These are phyloP conservation scores for Episyrphus balteatus DNA, from an alignment of 1,140 invertebrate species.

Conservation along the genomic window DNA sequence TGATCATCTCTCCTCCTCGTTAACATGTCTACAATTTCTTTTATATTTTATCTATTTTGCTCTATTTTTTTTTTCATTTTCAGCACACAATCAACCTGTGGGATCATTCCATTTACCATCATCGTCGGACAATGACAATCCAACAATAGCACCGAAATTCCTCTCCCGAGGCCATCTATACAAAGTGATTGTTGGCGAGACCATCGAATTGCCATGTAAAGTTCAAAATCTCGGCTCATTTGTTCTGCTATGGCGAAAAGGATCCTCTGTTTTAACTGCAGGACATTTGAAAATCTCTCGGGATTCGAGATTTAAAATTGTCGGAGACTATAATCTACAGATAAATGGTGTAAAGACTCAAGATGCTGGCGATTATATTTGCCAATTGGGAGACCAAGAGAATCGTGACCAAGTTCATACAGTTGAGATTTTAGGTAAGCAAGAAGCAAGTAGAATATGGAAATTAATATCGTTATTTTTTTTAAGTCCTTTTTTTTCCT, in stretches of 20 bases:
- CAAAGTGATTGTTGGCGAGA: slow-evolving; percentile 62
- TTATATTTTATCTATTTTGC: too few relatives aligned
- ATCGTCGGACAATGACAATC: slow-evolving; percentile 17
- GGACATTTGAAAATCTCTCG: slow-evolving; percentile 49
- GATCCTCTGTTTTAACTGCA: slow-evolving; percentile 47
- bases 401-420: slow-evolving; percentile 42
- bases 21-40: too few relatives aligned
- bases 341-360: slow-evolving; percentile 46
- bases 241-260: slow-evolving; percentile 50
- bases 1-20: too few relatives aligned
- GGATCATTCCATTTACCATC: too few relatives aligned
- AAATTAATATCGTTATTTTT: not conserved
- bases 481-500: too few relatives aligned
- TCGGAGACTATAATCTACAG: slow-evolving; percentile 49
- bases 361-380: slow-evolving; percentile 41
- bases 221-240: slow-evolving; percentile 57
- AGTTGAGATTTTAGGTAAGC: slow-evolving; percentile 43
- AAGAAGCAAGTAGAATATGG: not conserved
- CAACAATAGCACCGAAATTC: slow-evolving; percentile 46
- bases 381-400: slow-evolving; percentile 42
- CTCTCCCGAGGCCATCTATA: slow-evolving; percentile 59
- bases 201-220: slow-evolving; percentile 60
- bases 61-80: too few relatives aligned
- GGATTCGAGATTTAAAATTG: slow-evolving; percentile 46
- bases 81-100: too few relatives aligned